These are phyloP conservation scores for Polietes domitor DNA, from an alignment of 2,888 invertebrate genomes.

Conservation along the genomic window DNA sequence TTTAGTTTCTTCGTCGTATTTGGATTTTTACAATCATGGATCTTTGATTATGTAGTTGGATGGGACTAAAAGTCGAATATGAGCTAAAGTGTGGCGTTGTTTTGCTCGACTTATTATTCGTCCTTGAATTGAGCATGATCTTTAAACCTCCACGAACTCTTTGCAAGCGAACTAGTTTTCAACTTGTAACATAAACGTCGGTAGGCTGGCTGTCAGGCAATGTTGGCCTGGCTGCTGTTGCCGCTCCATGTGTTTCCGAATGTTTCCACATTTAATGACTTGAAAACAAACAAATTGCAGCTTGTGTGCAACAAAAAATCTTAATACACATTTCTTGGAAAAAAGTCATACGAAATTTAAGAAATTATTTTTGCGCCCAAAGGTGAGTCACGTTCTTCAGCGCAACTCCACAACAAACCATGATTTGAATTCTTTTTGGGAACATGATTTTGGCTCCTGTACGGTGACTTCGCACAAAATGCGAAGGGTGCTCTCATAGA, in stretches of 20 bases:
- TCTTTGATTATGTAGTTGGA: no score
- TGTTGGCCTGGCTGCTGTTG: background rate
- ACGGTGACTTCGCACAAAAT: constrained; percentile 8
- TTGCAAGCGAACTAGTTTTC: background rate
- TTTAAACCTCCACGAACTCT: background rate
- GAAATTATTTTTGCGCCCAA: constrained; percentile 41
- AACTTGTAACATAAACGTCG: background rate
- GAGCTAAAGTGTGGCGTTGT: no score
- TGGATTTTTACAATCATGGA: no score
- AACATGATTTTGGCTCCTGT: constrained; percentile 27
- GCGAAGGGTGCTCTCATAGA: background rate
- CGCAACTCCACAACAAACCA: constrained; percentile 5
- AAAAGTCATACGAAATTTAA: background rate
- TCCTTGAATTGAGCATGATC: background rate
- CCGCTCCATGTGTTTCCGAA: constrained; percentile 14
- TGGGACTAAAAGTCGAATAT: no score
- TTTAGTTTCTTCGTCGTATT: no score
- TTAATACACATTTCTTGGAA: background rate
- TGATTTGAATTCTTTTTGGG: background rate
- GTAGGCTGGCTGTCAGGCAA: no score
- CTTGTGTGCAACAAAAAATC: background rate
- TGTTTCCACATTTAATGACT: constrained; percentile 24
- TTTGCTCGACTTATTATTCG: no score
- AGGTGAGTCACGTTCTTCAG: constrained; percentile 61
- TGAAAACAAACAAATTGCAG: constrained; percentile 21